phyloP scores from a whole-genome alignment of 2,113 vertebrate species.

The Dicaeum eximium region DNA sequence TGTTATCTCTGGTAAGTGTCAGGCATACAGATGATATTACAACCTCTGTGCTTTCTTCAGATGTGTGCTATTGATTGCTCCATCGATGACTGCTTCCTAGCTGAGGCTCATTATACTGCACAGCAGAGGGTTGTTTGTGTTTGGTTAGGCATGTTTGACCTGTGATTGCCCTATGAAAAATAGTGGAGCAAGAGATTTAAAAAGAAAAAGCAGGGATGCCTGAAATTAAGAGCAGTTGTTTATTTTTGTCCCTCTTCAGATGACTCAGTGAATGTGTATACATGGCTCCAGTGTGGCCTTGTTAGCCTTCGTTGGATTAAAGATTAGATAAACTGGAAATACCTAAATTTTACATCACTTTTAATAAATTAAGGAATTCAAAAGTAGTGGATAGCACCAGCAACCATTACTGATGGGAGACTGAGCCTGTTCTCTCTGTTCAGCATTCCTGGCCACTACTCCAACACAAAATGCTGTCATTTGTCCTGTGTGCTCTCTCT shows the following conservation, averaged over 20 bases:
- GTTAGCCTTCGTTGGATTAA: not conserved
- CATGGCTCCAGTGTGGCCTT: not conserved
- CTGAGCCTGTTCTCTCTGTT: not conserved
- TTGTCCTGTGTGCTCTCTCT: too few species aligned
- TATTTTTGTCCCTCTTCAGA: not conserved
- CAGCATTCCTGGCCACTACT: not conserved
- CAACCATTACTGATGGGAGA: not conserved
- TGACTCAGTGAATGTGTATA: not conserved
- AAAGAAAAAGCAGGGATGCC: not conserved
- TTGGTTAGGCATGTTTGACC: not conserved
- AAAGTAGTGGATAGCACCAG: not conserved
- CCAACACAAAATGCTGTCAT: not conserved
- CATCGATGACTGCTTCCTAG: not conserved
- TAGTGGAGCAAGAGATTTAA: not conserved
- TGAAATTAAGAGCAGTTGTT: not conserved
- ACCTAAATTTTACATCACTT: not conserved
- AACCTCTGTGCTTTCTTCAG: not conserved
- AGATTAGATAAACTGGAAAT: not conserved
- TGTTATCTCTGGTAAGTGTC: not conserved
- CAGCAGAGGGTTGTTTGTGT: not conserved
- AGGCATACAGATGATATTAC: not conserved
- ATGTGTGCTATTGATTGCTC: slow-evolving; percentile 14
- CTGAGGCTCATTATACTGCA: not conserved
- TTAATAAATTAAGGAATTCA: not conserved
- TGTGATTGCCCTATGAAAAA: not conserved